These are phyloP conservation scores for Mormyrus iriodes DNA, from an alignment of 2,113 vertebrate genomes.

Conservation along the genomic window DNA sequence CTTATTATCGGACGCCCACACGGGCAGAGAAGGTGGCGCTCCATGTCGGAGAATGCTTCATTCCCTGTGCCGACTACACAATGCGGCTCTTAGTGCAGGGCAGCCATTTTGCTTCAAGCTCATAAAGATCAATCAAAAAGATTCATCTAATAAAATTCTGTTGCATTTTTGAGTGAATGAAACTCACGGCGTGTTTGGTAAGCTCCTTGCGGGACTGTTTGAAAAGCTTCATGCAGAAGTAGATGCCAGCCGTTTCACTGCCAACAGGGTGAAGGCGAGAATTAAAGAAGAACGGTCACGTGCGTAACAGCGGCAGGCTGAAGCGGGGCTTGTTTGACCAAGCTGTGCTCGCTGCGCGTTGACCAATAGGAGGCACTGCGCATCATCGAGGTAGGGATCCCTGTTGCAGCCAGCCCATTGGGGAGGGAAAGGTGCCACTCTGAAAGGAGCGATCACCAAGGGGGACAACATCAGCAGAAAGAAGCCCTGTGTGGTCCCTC, in stretches of 20 bases:
- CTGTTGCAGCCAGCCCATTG: conserved; percentile 49
- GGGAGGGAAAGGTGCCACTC: conserved; percentile 51
- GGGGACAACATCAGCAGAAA: conserved; percentile 57
- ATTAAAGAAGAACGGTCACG: not conserved
- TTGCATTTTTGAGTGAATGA: not conserved
- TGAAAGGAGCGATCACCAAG: conserved; percentile 58
- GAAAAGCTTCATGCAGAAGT: not conserved
- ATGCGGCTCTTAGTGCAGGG: not conserved
- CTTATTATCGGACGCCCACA: conserved; percentile 13
- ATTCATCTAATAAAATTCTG: not conserved
- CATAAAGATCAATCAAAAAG: not conserved
- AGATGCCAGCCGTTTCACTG: not conserved
- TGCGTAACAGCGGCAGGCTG: not conserved
- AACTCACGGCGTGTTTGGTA: not conserved
- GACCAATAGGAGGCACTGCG: conserved; percentile 1
- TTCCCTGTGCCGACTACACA: not conserved
- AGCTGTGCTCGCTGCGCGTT: not conserved
- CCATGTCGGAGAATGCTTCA: not conserved
- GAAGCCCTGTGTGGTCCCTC: conserved; percentile 45
- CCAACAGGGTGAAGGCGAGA: not conserved
- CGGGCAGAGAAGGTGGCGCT: not conserved
- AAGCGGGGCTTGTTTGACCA: not conserved
- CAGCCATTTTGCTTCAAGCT: not conserved
- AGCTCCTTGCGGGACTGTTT: not conserved
- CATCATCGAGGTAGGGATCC: conserved; percentile 43